Evolutionary conservation across 1,140 invertebrate species (phyloP), one percentile per base, ranked within the genome.

Genomic region (Galleria mellonella): DNA sequence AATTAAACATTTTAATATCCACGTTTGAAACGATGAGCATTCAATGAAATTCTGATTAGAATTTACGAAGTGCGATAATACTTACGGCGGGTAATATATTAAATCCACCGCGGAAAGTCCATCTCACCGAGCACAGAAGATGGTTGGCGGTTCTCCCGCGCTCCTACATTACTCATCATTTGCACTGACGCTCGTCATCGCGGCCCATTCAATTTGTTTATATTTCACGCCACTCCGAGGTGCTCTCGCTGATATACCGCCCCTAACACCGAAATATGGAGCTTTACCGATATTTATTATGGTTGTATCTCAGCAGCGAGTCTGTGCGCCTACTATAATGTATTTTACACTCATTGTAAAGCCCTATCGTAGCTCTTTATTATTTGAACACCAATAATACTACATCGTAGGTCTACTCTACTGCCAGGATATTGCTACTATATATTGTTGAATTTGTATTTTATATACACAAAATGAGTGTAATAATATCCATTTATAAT

Each of bases 131-230:
- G 35, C 32, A 27, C 32, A 13, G 37, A 33, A 35, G 33, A 9
- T 12, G 17, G 35, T 9, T n/a, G 30, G 30, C 14, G 6, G 14
- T 10, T 37, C 35, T 17, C 13, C 54, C 7, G 40, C 39, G 13
- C 58, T 49, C 51, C 46, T 37, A 54, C 75, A 82, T 84, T 73
- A 76, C 46, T 84, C 73, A 82, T 79, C 64, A 82, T 84, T 84
- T 82, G 71, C 61, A 51, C 45, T 56, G 67, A 47, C 47, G 60
- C 66, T 72, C 76, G 51, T 81, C 75, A 77, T 68, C 53, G 55
- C 58, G 55, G 55, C 51, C 57, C 63, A 82, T 83, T 81, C 79
- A 81, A 83, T 82, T 83, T 83, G 76, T 82, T 81, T 82, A 79
- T 77, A 82, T 83, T 81, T 76, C 69, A 74, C 72, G 69, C 63